phyloP scores from a whole-genome alignment of 2,888 invertebrate species.

The Diloba caeruleocephala region DNA sequence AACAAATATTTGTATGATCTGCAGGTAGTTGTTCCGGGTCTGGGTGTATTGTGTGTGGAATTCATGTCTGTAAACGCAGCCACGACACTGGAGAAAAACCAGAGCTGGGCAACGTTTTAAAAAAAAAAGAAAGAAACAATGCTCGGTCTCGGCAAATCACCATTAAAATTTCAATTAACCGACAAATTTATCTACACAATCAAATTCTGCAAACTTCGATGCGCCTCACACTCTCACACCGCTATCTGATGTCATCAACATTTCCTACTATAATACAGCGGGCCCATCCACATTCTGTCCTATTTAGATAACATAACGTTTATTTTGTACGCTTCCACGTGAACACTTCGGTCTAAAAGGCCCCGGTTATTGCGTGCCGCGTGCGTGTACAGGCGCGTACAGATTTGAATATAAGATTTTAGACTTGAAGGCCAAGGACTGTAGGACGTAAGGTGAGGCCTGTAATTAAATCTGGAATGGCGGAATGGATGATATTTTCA shows the following conservation, averaged over 20 bases:
- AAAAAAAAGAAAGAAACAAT: too few relatives aligned
- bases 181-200: slow-evolving; percentile 10
- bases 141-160: too few relatives aligned
- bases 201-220: not conserved
- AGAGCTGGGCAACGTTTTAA: too few relatives aligned
- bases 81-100: too few relatives aligned
- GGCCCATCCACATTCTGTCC: slow-evolving; percentile 47
- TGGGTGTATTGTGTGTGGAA: too few relatives aligned
- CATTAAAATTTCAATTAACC: slow-evolving; percentile 4
- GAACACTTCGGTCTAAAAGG: slow-evolving; percentile 18
- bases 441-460: not conserved
- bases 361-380: slow-evolving; percentile 2
- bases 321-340: slow-evolving; percentile 50
- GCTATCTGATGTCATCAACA: slow-evolving; percentile 32
- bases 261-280: slow-evolving; percentile 39
- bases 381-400: slow-evolving; percentile 4
- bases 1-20: too few relatives aligned
- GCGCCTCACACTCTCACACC: slow-evolving; percentile 17
- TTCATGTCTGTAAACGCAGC: too few relatives aligned
- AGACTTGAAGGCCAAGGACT: not conserved
- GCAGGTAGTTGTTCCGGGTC: too few relatives aligned
- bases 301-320: slow-evolving; percentile 66
- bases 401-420: slow-evolving; percentile 7
- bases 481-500: too few relatives aligned
- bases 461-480: not conserved